These are phyloP conservation scores for Caenorhabditis panamensis DNA, from an alignment of 2,888 invertebrate genomes.

Conservation along the genomic window DNA sequence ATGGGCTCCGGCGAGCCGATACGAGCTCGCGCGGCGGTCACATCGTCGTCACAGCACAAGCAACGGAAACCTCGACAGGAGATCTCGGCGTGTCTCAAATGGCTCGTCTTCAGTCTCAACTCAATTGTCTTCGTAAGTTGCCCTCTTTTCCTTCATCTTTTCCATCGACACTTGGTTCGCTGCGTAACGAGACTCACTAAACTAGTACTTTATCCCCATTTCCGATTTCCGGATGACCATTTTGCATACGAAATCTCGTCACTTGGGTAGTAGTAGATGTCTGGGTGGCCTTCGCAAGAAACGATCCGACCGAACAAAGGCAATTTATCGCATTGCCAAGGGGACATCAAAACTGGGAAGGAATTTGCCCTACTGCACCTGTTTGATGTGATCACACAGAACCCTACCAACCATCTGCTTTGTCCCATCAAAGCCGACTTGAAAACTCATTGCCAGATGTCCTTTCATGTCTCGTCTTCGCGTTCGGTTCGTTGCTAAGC, in stretches of 20 bases:
- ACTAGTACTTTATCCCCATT: conserved; percentile 27
- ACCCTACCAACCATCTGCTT: conserved; percentile 33
- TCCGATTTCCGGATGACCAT: conserved; percentile 52
- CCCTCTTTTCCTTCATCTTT: conserved; percentile 27
- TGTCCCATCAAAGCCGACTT: conserved; percentile 38
- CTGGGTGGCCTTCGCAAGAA: conserved; percentile 20
- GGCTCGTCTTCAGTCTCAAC: conserved; percentile 80
- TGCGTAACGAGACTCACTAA: conserved; percentile 3
- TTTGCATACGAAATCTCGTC: conserved; percentile 36
- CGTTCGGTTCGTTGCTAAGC: background rate
- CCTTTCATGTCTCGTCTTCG: conserved; percentile 22
- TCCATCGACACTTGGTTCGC: conserved; percentile 29
- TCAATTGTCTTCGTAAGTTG: conserved; percentile 78
- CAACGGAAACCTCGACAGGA: conserved; percentile 80
- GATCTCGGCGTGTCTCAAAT: conserved; percentile 80
- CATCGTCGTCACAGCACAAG: conserved; percentile 55
- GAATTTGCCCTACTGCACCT: conserved; percentile 44
- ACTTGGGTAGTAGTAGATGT: conserved; percentile 3
- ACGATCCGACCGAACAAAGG: conserved; percentile 15
- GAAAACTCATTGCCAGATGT: conserved; percentile 50
- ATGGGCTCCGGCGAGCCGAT: conserved; percentile 69
- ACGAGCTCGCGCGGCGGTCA: conserved; percentile 56
- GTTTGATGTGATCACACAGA: conserved; percentile 14
- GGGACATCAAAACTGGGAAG: conserved; percentile 41
- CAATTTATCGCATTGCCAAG: conserved; percentile 13